Conservation (phyloP, 2,888 invertebrate species). For the Panzeria rudis region DNA sequence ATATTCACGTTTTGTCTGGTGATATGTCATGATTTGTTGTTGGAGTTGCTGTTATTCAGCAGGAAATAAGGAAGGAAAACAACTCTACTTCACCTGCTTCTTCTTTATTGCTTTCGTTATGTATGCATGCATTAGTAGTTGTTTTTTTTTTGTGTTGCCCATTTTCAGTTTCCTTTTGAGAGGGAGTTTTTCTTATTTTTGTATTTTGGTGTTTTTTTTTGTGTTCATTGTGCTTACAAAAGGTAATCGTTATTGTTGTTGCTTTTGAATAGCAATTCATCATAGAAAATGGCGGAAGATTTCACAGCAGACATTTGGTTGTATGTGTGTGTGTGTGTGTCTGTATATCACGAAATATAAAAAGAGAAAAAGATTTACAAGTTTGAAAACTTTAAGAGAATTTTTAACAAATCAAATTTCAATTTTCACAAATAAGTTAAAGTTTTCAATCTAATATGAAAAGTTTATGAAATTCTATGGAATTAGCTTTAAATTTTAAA, state of each 20-base stretch:
- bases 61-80: conserved; percentile 61
- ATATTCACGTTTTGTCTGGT: conserved; percentile 69
- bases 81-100: conserved; percentile 67
- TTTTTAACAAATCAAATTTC: background rate
- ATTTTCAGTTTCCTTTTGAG: conserved; percentile 47
- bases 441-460: background rate
- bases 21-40: conserved; percentile 70
- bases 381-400: conserved; percentile 4
- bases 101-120: conserved; percentile 65
- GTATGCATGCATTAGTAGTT: conserved; percentile 34
- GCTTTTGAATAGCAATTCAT: conserved; percentile 79
- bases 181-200: conserved; percentile 62
- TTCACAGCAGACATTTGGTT: conserved; percentile 57
- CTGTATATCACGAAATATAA: conserved; percentile 9
- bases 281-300: conserved; percentile 82
- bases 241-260: conserved; percentile 56
- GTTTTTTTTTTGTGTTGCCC: conserved; percentile 45
- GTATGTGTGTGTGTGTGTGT: background rate
- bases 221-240: conserved; percentile 37
- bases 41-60: conserved; percentile 42
- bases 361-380: conserved; percentile 9
- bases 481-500: background rate
- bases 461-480: background rate
- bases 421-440: background rate
- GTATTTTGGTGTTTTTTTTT: background rate